These are phyloP conservation scores for Heliconius charithonia DNA, from an alignment of 2,888 invertebrate species.

Conservation along the genomic window DNA sequence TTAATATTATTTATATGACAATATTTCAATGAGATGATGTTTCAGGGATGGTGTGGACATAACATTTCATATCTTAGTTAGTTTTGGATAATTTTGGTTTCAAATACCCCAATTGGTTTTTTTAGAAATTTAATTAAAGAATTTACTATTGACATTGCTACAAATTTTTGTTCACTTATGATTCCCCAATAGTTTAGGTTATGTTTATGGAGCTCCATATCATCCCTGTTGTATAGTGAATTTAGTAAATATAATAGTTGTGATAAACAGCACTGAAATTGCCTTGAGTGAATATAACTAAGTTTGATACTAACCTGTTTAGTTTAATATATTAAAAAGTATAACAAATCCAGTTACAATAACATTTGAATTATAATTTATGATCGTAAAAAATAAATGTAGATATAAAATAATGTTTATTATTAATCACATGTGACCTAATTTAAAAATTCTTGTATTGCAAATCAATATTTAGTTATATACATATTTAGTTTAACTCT, in stretches of 20 bases:
- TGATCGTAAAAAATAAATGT: neutral
- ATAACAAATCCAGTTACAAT: neutral
- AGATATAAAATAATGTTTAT: neutral
- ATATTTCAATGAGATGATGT: neutral
- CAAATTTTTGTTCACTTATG: neutral
- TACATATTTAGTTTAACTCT: neutral
- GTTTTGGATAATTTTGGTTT: neutral
- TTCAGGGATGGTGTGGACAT: neutral
- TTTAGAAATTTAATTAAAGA: neutral
- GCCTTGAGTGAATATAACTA: neutral
- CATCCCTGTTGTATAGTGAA: neutral
- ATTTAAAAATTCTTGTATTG: neutral
- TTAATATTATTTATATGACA: neutral
- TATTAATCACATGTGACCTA: neutral
- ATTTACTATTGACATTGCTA: neutral
- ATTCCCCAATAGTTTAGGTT: neutral
- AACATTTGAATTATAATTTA: neutral
- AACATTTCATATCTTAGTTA: neutral
- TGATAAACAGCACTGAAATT: neutral
- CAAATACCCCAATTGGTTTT: neutral
- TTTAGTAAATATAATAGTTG: neutral
- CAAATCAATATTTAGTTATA: too few species aligned
- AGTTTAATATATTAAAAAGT: neutral
- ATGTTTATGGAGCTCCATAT: neutral
- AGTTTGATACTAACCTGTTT: neutral